A percentile compares a stretch with the other conserved stretches of the same genome.
Conservation (phyloP, 2,797 vertebrate species). For the Manis pentadactyla region DNA sequence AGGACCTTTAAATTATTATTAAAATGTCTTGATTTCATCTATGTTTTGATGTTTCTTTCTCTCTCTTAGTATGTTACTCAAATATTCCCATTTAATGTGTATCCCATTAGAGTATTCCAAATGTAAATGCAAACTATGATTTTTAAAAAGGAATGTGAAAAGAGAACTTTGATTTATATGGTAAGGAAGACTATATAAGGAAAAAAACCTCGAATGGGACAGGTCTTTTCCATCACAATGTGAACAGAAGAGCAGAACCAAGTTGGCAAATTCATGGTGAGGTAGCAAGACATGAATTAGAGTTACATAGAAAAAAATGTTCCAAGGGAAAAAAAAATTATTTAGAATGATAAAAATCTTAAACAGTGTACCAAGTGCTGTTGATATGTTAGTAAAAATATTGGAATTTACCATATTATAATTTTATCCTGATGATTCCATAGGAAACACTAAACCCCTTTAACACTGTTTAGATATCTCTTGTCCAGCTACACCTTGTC, state of each 20-base stretch:
- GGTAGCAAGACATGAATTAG: neutral
- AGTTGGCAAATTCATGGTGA: neutral
- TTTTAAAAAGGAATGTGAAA: constrained; percentile 28
- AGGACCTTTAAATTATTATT: constrained; percentile 32
- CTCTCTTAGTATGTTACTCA: neutral
- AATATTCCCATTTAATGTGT: neutral
- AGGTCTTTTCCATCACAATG: neutral
- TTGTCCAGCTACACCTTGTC: constrained; percentile 2
- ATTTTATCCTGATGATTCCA: constrained; percentile 5
- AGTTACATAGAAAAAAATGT: neutral
- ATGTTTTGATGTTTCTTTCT: neutral
- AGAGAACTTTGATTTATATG: constrained; percentile 1
- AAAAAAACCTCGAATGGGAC: neutral
- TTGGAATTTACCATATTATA: neutral
- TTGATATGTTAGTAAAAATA: neutral
- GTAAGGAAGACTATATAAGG: neutral
- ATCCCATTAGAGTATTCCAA: constrained; percentile 12
- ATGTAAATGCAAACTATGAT: neutral
- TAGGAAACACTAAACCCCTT: neutral
- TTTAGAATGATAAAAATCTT: constrained; percentile 26
- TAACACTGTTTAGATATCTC: neutral
- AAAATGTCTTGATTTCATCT: constrained; percentile 3
- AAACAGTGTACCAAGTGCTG: neutral
- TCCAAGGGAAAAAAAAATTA: neutral
- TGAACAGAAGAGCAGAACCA: neutral